Evolutionary conservation across 2,797 vertebrate genomes (phyloP).

Genomic region (Semotilus atromaculatus): DNA sequence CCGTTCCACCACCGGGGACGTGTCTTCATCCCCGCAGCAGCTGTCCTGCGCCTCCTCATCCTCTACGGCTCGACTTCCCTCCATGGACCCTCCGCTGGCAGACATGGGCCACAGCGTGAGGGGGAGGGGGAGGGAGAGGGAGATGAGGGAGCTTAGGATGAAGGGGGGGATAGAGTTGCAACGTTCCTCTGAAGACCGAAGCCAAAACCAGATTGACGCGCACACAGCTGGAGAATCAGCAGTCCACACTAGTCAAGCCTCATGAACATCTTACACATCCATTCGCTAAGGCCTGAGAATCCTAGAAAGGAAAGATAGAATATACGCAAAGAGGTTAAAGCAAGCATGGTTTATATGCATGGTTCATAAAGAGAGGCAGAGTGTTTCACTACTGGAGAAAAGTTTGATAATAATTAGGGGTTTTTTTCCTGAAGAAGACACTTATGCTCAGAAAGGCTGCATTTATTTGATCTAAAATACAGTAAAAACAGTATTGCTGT

Average conservation of each 20-base stretch:
- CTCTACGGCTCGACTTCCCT: constrained; percentile 70
- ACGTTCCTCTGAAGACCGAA: constrained; percentile 53
- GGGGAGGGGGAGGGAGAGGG: constrained; percentile 65
- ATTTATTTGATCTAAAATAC: not conserved
- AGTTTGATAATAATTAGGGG: not conserved
- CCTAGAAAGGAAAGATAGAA: constrained; percentile 29
- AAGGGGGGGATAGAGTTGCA: constrained; percentile 55
- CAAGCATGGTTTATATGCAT: not conserved
- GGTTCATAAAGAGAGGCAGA: not conserved
- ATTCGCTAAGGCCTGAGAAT: constrained; percentile 48
- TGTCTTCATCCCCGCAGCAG: constrained; percentile 80
- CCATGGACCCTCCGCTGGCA: constrained; percentile 74
- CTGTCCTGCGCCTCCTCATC: constrained; percentile 71
- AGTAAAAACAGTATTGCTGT: not conserved
- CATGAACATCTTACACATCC: constrained; percentile 54
- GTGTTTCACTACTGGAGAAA: not conserved
- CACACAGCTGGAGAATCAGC: constrained; percentile 52
- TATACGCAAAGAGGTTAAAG: constrained; percentile 15
- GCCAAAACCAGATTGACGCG: constrained; percentile 51
- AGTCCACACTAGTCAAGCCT: constrained; percentile 43
- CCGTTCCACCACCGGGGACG: constrained; percentile 86
- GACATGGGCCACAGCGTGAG: constrained; percentile 79
- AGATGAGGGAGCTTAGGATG: constrained; percentile 66
- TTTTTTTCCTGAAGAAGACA: not conserved
- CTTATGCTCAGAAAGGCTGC: not conserved